Conservation (phyloP, 2,113 vertebrate genomes). For the Oplegnathus fasciatus region DNA sequence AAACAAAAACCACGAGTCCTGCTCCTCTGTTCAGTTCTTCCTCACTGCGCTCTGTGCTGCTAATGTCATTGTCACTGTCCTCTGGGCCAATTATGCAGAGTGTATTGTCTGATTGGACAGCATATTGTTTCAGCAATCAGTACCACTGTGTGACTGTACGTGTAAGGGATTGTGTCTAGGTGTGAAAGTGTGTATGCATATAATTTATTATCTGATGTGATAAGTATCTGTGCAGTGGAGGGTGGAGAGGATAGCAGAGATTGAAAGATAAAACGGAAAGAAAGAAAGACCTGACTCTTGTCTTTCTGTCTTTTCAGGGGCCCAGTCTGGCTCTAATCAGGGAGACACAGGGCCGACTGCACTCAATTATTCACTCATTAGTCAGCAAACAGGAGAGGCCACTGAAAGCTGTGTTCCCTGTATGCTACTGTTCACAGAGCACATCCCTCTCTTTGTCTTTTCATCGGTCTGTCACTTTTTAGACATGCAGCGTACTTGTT, state of each 20-base stretch:
- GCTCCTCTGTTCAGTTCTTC: constrained; percentile 40
- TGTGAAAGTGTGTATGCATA: constrained; percentile 52
- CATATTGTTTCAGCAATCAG: constrained; percentile 77
- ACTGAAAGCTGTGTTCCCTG: constrained; percentile 52
- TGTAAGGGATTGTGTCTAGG: constrained; percentile 56
- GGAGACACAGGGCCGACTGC: constrained; percentile 62
- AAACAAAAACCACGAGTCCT: constrained; percentile 64
- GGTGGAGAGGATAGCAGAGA: constrained; percentile 75
- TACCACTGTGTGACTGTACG: constrained; percentile 41
- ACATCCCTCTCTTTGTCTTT: constrained; percentile 49
- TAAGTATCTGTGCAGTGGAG: constrained; percentile 78
- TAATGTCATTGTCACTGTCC: constrained; percentile 76
- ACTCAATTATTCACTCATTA: constrained; percentile 79
- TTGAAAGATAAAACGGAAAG: constrained; percentile 73
- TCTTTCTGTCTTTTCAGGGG: constrained; percentile 81
- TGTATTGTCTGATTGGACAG: constrained; percentile 72
- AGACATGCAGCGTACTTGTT: constrained; percentile 22
- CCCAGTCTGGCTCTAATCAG: constrained; percentile 75
- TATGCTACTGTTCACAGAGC: constrained; percentile 40
- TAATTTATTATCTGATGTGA: constrained; percentile 78
- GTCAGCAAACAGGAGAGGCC: constrained; percentile 74
- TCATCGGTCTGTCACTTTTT: constrained; percentile 40
- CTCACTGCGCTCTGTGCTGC: constrained; percentile 38
- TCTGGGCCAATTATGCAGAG: constrained; percentile 72
- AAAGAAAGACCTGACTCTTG: constrained; percentile 84